Percentiles rank a stretch among this genome's conserved stretches.
These are phyloP conservation scores for Acanthosepion pharaonis DNA, from an alignment of 2,888 invertebrate species.

Conservation along the genomic window DNA sequence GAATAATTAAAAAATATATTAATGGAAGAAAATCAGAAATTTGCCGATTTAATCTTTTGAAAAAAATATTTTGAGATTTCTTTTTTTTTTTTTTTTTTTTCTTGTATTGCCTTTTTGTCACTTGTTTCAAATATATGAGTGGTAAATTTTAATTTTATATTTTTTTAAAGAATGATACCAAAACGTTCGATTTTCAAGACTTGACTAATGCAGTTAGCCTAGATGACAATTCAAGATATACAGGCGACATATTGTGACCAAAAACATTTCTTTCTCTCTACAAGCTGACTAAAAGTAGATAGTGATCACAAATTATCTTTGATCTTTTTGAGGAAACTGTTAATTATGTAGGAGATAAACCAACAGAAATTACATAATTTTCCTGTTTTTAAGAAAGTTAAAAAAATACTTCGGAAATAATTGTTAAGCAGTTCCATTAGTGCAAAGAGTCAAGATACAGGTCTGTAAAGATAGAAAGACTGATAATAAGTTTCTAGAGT, in stretches of 20 bases:
- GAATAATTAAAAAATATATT: too few species aligned
- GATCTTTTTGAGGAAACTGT: constrained; percentile 4
- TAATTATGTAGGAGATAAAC: not conserved
- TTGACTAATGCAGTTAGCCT: not conserved
- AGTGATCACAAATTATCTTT: not conserved
- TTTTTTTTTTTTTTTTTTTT: too few species aligned
- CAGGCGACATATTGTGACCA: not conserved
- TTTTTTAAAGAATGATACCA: not conserved
- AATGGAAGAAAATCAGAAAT: too few species aligned
- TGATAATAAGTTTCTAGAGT: not conserved
- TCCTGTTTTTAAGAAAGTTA: not conserved
- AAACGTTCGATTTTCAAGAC: not conserved
- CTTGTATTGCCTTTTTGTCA: not conserved
- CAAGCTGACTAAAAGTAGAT: not conserved
- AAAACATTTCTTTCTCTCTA: not conserved
- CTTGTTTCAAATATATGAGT: not conserved
- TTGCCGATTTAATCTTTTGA: too few species aligned
- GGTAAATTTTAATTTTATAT: not conserved
- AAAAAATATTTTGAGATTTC: too few species aligned
- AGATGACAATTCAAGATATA: constrained; percentile 33
- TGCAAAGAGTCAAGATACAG: not conserved
- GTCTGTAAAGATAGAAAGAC: not conserved
- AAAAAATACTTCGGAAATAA: not conserved
- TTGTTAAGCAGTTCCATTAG: not conserved
- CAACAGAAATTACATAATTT: not conserved